Evolutionary conservation across 1,140 invertebrate species (phyloP).

Genomic region (Capitella teleta): DNA sequence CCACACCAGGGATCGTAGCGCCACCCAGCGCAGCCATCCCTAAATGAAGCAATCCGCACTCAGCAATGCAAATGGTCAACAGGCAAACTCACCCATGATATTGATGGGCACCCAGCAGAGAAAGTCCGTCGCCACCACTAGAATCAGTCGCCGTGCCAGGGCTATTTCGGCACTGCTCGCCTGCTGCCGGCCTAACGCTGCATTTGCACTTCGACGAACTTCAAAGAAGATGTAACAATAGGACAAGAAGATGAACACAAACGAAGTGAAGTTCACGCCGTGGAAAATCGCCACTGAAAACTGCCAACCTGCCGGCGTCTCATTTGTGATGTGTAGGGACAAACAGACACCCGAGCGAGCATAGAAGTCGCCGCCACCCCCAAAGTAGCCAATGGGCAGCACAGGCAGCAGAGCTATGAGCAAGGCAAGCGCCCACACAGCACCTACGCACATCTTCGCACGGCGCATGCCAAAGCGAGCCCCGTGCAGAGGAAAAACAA

Average conservation of each 20-base stretch:
- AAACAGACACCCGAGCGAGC: constrained; percentile 24
- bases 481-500: constrained; percentile 20
- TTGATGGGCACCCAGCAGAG: constrained; percentile 6
- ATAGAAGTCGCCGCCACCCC: constrained; percentile 50
- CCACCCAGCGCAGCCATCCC: constrained; percentile 7
- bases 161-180: neutral
- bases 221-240: constrained; percentile 45
- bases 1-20: neutral
- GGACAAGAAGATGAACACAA: constrained; percentile 5
- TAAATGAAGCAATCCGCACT: too few species aligned
- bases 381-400: constrained; percentile 7
- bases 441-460: constrained; percentile 1
- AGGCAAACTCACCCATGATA: constrained; percentile 37
- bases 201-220: neutral
- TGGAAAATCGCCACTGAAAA: constrained; percentile 12
- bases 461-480: constrained; percentile 3
- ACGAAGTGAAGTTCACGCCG: constrained; percentile 7
- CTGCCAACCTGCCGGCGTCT: constrained; percentile 9
- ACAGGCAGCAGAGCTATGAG: constrained; percentile 15
- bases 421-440: constrained; percentile 14
- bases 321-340: constrained; percentile 8
- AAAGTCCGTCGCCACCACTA: constrained; percentile 12
- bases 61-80: too few species aligned
- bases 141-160: constrained; percentile 6
- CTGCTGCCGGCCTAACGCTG: neutral